Evolutionary conservation across 2,113 vertebrate species (phyloP).

Genomic region (Todiramphus saurophagus): DNA sequence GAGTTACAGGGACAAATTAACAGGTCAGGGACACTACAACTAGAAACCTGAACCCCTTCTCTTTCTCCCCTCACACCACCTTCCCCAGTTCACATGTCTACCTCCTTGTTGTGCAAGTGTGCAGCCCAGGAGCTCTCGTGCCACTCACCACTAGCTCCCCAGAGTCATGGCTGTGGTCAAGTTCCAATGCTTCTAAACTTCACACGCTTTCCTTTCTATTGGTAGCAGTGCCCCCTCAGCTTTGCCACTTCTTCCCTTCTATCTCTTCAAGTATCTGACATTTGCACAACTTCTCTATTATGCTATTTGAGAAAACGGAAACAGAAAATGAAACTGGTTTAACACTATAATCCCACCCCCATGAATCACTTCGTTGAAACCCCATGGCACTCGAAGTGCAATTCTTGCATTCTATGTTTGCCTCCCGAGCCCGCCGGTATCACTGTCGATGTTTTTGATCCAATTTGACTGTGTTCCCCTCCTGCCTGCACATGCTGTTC

Average conservation of each 20-base stretch:
- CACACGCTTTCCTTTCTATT: background rate
- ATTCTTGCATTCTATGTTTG: background rate
- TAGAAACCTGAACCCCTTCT: background rate
- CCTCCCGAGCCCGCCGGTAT: background rate
- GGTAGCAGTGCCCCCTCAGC: fast-evolving
- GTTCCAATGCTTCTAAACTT: background rate
- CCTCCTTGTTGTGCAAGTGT: background rate
- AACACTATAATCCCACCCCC: background rate
- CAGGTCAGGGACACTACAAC: background rate
- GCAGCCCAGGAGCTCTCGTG: background rate
- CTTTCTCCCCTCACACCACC: background rate
- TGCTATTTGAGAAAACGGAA: constrained; percentile 13
- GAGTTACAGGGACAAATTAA: background rate
- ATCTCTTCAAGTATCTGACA: background rate
- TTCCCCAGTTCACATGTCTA: background rate
- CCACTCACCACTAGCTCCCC: background rate
- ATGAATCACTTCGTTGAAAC: background rate
- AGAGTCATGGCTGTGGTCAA: background rate
- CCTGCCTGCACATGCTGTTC: background rate
- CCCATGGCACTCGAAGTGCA: background rate
- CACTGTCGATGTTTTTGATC: fast-evolving
- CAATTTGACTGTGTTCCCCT: background rate
- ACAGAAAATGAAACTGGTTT: constrained; percentile 18
- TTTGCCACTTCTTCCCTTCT: fast-evolving
- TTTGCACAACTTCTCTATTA: constrained; percentile 1